Evolutionary conservation across 2,797 vertebrate genomes (phyloP).

Genomic region (Sebastes paucispinis): DNA sequence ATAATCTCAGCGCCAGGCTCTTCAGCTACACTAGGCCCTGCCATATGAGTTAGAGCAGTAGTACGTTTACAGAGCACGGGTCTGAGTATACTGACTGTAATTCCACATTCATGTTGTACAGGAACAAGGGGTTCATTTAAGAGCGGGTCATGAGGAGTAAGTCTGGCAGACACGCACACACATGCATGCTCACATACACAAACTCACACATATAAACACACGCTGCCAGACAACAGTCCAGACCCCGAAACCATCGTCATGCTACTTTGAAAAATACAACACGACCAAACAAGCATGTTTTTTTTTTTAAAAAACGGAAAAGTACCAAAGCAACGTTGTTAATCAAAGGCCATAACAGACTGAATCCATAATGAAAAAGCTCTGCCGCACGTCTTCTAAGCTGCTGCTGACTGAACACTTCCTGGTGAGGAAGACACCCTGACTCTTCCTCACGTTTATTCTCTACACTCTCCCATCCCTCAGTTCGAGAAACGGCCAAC

Average conservation of each 20-base stretch:
- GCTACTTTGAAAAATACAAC: slow-evolving; percentile 67
- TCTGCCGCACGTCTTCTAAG: slow-evolving; percentile 47
- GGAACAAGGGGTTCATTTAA: slow-evolving; percentile 38
- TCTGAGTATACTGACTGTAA: slow-evolving; percentile 52
- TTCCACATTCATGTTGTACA: slow-evolving; percentile 73
- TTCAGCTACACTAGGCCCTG: slow-evolving; percentile 33
- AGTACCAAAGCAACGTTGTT: slow-evolving; percentile 74
- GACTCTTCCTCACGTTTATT: slow-evolving; percentile 22
- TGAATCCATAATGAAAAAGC: slow-evolving; percentile 49
- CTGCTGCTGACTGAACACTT: slow-evolving; percentile 36
- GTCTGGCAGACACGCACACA: slow-evolving; percentile 29
- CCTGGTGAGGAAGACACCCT: slow-evolving; percentile 24
- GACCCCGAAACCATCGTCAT: slow-evolving; percentile 65
- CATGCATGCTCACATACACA: not conserved
- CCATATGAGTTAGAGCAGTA: slow-evolving; percentile 51
- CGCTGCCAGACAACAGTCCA: slow-evolving; percentile 33
- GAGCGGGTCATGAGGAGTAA: slow-evolving; percentile 38
- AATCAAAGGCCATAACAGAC: slow-evolving; percentile 67
- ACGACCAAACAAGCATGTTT: slow-evolving; percentile 50
- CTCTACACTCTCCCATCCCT: not conserved
- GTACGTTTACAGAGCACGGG: slow-evolving; percentile 42
- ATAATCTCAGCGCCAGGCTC: slow-evolving; percentile 47
- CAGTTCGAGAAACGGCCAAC: not conserved
- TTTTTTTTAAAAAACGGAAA: slow-evolving; percentile 4
- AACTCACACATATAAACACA: slow-evolving; percentile 12